These are phyloP conservation scores for Erebia palarica DNA, from an alignment of 2,888 invertebrate genomes.

Conservation along the genomic window DNA sequence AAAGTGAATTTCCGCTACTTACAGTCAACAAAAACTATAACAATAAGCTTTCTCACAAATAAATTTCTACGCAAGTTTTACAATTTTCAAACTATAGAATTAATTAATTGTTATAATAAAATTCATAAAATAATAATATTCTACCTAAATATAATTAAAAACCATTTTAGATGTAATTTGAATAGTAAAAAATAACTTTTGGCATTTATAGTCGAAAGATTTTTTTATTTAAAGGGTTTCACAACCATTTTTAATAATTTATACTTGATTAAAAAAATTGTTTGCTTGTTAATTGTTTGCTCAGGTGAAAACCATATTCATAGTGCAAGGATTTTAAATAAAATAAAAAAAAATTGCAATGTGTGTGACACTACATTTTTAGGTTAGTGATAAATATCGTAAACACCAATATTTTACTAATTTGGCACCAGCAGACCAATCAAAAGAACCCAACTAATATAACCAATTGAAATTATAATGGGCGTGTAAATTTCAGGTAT, in stretches of 20 bases:
- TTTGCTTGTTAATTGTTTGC: too few relatives aligned
- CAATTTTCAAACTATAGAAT: constrained; percentile 45
- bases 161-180: constrained; percentile 32
- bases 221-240: constrained; percentile 22
- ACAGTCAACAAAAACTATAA: constrained; percentile 63
- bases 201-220: constrained; percentile 10
- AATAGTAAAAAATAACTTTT: constrained; percentile 24
- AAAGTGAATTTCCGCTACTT: constrained; percentile 69
- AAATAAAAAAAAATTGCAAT: not conserved
- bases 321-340: not conserved
- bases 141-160: constrained; percentile 27
- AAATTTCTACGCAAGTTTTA: constrained; percentile 63
- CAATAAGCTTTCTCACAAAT: constrained; percentile 56
- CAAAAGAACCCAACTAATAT: not conserved
- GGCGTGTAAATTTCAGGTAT: too few relatives aligned
- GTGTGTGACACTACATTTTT: not conserved
- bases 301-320: not conserved
- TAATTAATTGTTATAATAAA: constrained; percentile 39
- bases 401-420: constrained; percentile 8
- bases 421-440: not conserved
- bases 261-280: not conserved
- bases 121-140: constrained; percentile 36
- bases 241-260: constrained; percentile 35
- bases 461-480: too few relatives aligned
- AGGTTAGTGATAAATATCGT: not conserved